A percentile compares a stretch with the other conserved stretches of the same genome.
Conservation (phyloP, 2,113 vertebrate species). For the Gopherus flavomarginatus region DNA sequence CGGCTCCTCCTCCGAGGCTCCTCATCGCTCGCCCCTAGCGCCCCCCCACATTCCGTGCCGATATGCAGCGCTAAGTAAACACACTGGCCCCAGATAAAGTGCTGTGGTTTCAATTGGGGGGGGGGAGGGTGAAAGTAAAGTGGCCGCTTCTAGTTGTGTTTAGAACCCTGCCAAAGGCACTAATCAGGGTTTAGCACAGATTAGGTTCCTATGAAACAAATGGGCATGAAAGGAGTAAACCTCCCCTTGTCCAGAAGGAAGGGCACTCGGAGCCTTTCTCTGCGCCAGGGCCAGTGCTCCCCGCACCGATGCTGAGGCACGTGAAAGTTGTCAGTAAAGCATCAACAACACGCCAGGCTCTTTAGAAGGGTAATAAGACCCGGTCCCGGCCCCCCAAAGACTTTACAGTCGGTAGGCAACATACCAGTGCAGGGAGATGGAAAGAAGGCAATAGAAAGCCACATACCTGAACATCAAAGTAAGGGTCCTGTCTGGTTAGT, state of each 20-base stretch:
- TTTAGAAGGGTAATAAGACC: background rate
- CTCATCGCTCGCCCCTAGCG: too few relatives aligned
- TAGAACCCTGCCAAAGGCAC: slow-evolving; percentile 31
- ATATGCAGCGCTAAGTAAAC: background rate
- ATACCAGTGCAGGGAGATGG: background rate
- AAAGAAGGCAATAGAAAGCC: background rate
- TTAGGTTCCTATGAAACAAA: background rate
- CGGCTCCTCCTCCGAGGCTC: too few relatives aligned
- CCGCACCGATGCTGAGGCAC: accelerated
- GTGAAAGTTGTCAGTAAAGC: background rate
- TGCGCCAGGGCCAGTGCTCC: background rate
- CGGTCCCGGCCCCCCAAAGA: background rate
- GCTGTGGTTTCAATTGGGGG: background rate
- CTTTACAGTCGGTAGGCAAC: background rate
- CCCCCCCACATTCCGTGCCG: too few relatives aligned
- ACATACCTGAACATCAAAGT: background rate
- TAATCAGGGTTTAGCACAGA: background rate
- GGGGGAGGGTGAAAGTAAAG: slow-evolving; percentile 9
- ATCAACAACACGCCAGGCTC: background rate
- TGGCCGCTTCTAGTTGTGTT: accelerated
- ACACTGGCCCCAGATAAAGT: slow-evolving; percentile 32
- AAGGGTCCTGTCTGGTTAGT: background rate
- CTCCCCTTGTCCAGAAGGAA: background rate
- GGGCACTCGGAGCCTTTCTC: background rate
- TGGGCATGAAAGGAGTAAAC: background rate